Base-by-base conservation (phyloP, 2,113 vertebrate genomes). In the Chascanopsetta lugubris region DNA sequence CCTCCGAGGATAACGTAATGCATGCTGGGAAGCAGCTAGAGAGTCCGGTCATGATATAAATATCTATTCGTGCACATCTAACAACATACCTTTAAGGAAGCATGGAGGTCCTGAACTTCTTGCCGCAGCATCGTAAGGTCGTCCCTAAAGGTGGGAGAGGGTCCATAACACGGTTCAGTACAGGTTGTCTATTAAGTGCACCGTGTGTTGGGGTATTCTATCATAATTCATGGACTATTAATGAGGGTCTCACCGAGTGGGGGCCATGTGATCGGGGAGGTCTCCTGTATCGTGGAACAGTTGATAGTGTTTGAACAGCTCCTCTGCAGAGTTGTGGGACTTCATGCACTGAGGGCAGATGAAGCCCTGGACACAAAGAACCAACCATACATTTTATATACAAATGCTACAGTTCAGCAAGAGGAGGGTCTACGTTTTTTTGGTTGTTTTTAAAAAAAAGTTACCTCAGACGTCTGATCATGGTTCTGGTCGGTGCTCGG, bases 271-370 rank as follows among this genome's bases (percentile, higher is more conserved):
- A 77, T 93, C 86, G 38, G 95, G 92, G 53, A 95, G 94, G 75
- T 94, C 94, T 80, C 93, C 94, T 8, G 94, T 90, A 63, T 97
- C 95, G 48, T 99, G 97, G 87, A 95, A 96, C 53, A 95, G 93
- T 88, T 98, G 94, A 79, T 99, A 99, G 90, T 99, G 98, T 78
- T 97, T 96, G 87, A 96, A 99, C 61, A 99, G 94, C 77, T 99
- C 98, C 82, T 99, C 97, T 6, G 97, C 97, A 68, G 97, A 98
- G 90, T 93, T 96, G 87, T 98, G 96, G 64, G 98, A 96, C 88
- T 99, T 99, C 98, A 99, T 99, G 88, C 97, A 99, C 79, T 97
- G 95, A 48, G 98, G 98, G 92, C 98, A 99, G 90, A 99, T 99
- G 89, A 99, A 99, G 45, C 98, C 98, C 98, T 99, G 82, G 22